Conservation (phyloP, 2,888 invertebrate genomes). For the Acrocera orbiculus region DNA sequence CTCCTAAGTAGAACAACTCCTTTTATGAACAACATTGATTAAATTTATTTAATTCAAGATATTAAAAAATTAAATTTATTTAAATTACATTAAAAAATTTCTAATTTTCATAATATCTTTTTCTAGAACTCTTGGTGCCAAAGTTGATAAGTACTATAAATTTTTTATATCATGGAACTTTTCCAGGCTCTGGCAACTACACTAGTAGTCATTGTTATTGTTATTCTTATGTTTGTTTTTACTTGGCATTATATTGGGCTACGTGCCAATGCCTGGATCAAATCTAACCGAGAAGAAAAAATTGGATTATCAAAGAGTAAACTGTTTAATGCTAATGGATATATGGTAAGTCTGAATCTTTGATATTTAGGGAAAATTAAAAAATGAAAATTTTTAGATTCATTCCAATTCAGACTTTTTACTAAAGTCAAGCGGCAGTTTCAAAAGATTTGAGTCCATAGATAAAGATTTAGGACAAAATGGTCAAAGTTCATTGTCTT, state of each 20-base stretch:
- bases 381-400: constrained; percentile 28
- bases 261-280: constrained; percentile 26
- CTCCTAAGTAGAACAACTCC: too few relatives aligned
- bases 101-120: too few relatives aligned
- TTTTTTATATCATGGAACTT: too few relatives aligned
- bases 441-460: constrained; percentile 45
- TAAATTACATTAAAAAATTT: too few relatives aligned
- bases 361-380: not conserved
- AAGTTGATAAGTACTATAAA: too few relatives aligned
- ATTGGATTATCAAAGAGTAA: constrained; percentile 30
- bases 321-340: constrained; percentile 46
- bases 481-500: constrained; percentile 28
- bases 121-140: too few relatives aligned
- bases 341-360: constrained; percentile 38
- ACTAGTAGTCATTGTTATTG: constrained; percentile 21
- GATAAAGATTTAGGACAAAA: constrained; percentile 38
- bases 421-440: constrained; percentile 42
- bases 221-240: constrained; percentile 23
- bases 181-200: constrained; percentile 22
- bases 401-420: constrained; percentile 46
- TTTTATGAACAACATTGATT: too few relatives aligned
- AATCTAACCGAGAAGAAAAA: constrained; percentile 30
- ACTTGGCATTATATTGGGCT: constrained; percentile 27
- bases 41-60: too few relatives aligned
- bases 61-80: too few relatives aligned